Percentiles rank a stretch among this genome's conserved stretches.
phyloP scores from a whole-genome alignment of 2,797 vertebrate genomes.

The Xenopus petersii region DNA sequence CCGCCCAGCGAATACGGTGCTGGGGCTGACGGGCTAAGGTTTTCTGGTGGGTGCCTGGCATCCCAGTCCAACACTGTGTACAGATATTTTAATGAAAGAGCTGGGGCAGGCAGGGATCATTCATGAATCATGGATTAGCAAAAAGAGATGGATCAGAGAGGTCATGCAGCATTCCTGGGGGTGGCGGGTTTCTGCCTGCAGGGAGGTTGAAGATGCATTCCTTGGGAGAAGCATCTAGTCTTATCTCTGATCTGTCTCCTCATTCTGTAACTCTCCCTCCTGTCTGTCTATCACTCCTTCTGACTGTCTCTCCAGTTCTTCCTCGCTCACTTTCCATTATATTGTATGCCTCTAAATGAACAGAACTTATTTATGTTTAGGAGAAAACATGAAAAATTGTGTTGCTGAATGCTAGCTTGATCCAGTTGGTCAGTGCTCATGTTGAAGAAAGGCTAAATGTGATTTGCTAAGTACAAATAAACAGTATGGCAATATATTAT shows the following conservation, averaged over 20 bases:
- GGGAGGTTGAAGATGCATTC: slow-evolving; percentile 67
- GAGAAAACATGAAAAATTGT: too few species aligned
- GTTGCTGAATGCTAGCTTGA: too few species aligned
- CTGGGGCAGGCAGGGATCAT: slow-evolving; percentile 15
- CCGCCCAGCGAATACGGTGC: too few species aligned
- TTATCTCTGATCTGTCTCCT: slow-evolving; percentile 67
- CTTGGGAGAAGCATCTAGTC: slow-evolving; percentile 61
- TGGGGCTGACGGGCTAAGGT: too few species aligned
- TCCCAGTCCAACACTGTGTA: neutral
- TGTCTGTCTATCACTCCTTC: slow-evolving; percentile 20
- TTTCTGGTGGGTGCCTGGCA: too few species aligned
- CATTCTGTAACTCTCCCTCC: slow-evolving; percentile 24
- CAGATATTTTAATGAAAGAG: slow-evolving; percentile 52
- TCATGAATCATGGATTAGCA: slow-evolving; percentile 70
- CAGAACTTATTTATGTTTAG: too few species aligned
- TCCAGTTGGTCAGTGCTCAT: too few species aligned
- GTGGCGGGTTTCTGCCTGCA: slow-evolving; percentile 43
- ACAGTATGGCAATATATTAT: too few species aligned
- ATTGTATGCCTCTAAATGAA: too few species aligned
- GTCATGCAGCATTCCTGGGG: slow-evolving; percentile 40
- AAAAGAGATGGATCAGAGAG: slow-evolving; percentile 47
- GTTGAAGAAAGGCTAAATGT: too few species aligned
- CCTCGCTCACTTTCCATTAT: neutral
- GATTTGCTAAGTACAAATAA: too few species aligned
- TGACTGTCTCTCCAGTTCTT: slow-evolving; percentile 2